These are phyloP conservation scores for Eueremaeus valkanovi DNA, from an alignment of 2,888 invertebrate genomes.

Conservation along the genomic window DNA sequence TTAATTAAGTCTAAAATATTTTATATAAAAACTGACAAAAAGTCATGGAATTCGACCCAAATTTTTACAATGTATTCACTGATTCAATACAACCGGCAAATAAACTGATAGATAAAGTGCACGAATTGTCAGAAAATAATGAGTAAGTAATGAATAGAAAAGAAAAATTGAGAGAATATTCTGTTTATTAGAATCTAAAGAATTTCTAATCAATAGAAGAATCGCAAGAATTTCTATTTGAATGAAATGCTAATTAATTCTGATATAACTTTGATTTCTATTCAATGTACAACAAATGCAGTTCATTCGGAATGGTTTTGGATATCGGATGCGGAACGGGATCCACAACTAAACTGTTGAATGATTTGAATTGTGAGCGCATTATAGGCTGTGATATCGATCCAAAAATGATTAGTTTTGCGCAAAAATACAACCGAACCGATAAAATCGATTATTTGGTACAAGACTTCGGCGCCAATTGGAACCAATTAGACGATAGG, in stretches of 20 bases:
- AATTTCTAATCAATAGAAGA: too few relatives aligned
- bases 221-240: too few relatives aligned
- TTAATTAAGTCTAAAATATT: too few relatives aligned
- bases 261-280: too few relatives aligned
- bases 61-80: constrained; percentile 3
- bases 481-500: constrained; percentile 31
- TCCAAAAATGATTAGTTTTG: constrained; percentile 34
- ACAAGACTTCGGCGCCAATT: constrained; percentile 34
- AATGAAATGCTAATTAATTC: too few relatives aligned
- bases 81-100: constrained; percentile 3
- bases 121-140: background rate
- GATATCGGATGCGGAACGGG: constrained; percentile 40
- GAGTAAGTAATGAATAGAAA: background rate
- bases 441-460: constrained; percentile 28
- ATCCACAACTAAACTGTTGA: constrained; percentile 23
- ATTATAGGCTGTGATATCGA: constrained; percentile 39
- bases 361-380: background rate
- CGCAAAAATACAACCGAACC: constrained; percentile 4
- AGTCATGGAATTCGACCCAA: constrained; percentile 22
- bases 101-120: background rate
- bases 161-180: too few relatives aligned
- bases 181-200: too few relatives aligned
- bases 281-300: too few relatives aligned
- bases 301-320: background rate
- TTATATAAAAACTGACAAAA: background rate